Conservation (phyloP, 2,113 vertebrate species). For the Rhombomys opimus region DNA sequence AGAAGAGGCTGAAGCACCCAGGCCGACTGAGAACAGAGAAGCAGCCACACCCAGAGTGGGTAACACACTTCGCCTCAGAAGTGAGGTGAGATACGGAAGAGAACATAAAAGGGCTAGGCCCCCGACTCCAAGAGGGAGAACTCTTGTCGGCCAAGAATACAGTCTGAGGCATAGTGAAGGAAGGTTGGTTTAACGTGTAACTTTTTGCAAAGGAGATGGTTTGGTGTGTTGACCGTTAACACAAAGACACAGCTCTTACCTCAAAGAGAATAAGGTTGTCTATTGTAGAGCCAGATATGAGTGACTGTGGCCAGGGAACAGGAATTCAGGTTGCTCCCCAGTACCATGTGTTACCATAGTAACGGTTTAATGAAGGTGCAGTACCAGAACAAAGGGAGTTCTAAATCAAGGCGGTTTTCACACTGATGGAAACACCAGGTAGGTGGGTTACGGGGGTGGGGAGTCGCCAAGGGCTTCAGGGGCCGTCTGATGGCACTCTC, state of each 20-base stretch:
- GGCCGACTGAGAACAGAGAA: not conserved
- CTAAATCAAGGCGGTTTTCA: not conserved
- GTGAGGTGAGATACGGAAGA: not conserved
- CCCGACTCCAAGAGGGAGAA: not conserved
- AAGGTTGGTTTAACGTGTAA: not conserved
- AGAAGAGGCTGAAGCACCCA: not conserved
- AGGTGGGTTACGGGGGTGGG: not conserved
- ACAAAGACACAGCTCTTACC: not conserved
- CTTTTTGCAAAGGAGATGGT: not conserved
- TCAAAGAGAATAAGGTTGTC: not conserved
- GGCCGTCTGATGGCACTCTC: not conserved
- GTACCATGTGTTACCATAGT: not conserved
- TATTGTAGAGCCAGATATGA: not conserved
- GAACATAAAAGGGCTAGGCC: not conserved
- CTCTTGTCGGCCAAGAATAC: not conserved
- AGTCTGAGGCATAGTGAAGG: not conserved
- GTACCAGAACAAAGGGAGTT: not conserved
- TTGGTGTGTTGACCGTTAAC: not conserved
- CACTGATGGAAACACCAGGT: not conserved
- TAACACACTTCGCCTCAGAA: not conserved
- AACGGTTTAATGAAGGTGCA: not conserved
- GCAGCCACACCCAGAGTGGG: not conserved
- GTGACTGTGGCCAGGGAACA: not conserved
- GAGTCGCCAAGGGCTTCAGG: too few relatives aligned
- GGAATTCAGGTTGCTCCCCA: not conserved